phyloP scores from a whole-genome alignment of 2,113 vertebrate species.

The Lathamus discolor region DNA sequence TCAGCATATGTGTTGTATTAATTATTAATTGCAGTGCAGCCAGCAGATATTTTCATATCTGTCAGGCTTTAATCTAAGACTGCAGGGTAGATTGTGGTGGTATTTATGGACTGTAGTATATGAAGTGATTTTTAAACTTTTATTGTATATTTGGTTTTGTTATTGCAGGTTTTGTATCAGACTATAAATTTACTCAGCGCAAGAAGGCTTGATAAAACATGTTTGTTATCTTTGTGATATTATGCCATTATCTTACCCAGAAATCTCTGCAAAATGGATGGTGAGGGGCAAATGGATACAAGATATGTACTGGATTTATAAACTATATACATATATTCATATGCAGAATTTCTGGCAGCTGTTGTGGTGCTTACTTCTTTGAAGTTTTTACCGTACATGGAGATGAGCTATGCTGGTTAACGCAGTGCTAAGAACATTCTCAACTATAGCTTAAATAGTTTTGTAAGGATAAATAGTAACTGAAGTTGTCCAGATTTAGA shows the following conservation, averaged over 20 bases:
- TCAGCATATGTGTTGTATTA: background rate
- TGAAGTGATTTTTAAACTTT: background rate
- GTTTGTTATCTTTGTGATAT: background rate
- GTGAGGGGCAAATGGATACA: background rate
- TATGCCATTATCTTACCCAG: background rate
- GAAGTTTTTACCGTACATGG: background rate
- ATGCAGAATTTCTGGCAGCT: background rate
- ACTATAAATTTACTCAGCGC: background rate
- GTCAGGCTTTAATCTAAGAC: background rate
- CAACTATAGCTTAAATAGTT: background rate
- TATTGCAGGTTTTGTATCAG: background rate
- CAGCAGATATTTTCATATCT: background rate
- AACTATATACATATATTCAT: background rate
- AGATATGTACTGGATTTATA: background rate
- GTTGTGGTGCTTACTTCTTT: background rate
- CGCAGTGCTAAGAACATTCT: background rate
- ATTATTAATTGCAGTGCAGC: background rate
- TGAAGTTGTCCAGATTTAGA: conserved; percentile 1
- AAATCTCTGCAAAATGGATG: background rate
- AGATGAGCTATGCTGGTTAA: background rate
- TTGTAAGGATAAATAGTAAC: background rate
- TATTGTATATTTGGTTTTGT: background rate
- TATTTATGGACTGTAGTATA: background rate
- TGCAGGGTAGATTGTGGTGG: background rate
- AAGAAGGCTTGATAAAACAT: background rate